phyloP scores from a whole-genome alignment of 2,113 vertebrate species.

The Spea bombifrons region DNA sequence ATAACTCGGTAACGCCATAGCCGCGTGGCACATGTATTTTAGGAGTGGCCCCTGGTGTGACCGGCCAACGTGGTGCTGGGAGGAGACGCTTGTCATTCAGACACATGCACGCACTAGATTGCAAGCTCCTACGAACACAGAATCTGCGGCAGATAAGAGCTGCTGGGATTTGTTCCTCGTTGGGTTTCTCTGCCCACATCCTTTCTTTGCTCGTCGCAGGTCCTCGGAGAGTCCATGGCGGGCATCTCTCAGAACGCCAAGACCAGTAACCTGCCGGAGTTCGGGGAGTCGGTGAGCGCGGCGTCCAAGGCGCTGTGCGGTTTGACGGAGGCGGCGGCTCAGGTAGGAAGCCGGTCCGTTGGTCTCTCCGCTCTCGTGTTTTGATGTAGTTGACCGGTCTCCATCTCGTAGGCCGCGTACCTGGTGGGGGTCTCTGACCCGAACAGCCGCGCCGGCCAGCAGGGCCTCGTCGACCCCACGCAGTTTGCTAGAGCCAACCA shows the following conservation, averaged over 20 bases:
- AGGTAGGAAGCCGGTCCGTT: constrained; percentile 65
- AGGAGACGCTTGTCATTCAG: too few relatives aligned
- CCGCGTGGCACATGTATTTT: too few relatives aligned
- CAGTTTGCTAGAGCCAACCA: constrained; percentile 96
- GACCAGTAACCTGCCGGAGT: constrained; percentile 90
- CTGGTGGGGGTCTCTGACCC: constrained; percentile 90
- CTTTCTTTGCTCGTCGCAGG: constrained; percentile 58
- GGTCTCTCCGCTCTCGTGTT: background rate
- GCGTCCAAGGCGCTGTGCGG: constrained; percentile 95
- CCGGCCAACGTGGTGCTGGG: too few relatives aligned
- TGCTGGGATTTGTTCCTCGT: too few relatives aligned
- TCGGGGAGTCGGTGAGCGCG: constrained; percentile 84
- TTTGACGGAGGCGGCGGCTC: constrained; percentile 90
- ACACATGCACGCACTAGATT: too few relatives aligned
- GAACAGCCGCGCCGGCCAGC: constrained; percentile 90
- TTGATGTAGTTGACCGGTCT: background rate
- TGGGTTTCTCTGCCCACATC: too few relatives aligned
- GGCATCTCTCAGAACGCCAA: constrained; percentile 97
- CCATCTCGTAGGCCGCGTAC: constrained; percentile 79
- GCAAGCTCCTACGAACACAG: too few relatives aligned
- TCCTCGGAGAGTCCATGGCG: constrained; percentile 95
- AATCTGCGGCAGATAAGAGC: too few relatives aligned
- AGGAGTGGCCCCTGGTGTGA: too few relatives aligned
- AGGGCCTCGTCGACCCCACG: constrained; percentile 90
- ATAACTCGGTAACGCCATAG: too few relatives aligned